Conservation (phyloP, 2,888 invertebrate genomes). For the Ferdinandea cuprea region DNA sequence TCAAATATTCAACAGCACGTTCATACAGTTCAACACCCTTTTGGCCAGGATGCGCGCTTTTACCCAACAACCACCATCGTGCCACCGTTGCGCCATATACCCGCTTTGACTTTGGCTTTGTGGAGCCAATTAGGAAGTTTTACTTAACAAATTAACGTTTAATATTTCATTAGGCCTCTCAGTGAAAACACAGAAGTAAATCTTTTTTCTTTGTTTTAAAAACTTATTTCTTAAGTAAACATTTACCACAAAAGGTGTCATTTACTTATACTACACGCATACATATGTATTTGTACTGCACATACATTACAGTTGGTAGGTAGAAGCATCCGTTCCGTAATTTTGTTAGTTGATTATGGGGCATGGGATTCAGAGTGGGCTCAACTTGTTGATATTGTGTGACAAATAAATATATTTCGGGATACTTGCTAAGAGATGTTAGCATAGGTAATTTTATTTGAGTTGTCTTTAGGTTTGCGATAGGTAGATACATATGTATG, state of each 20-base stretch:
- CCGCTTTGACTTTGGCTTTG: background rate
- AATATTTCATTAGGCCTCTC: constrained; percentile 31
- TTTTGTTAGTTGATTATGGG: background rate
- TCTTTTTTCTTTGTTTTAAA: background rate
- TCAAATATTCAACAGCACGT: constrained; percentile 64
- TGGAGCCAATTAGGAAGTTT: background rate
- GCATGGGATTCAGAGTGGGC: too few relatives aligned
- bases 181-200: background rate
- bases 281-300: too few relatives aligned
- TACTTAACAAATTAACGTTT: constrained; percentile 42
- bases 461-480: too few relatives aligned
- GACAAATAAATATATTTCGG: constrained; percentile 7
- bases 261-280: background rate
- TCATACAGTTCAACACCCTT: constrained; percentile 55
- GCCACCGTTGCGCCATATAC: too few relatives aligned
- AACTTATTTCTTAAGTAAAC: constrained; percentile 27
- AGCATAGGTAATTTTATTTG: background rate
- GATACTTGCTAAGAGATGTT: background rate
- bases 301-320: too few relatives aligned
- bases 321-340: background rate
- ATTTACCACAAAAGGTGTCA: background rate
- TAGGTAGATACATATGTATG: too few relatives aligned
- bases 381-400: constrained; percentile 16
- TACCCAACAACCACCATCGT: background rate
- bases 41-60: constrained; percentile 21